These are phyloP conservation scores for Dicerorhinus sumatrensis DNA, from an alignment of 2,113 vertebrate species.

Conservation along the genomic window DNA sequence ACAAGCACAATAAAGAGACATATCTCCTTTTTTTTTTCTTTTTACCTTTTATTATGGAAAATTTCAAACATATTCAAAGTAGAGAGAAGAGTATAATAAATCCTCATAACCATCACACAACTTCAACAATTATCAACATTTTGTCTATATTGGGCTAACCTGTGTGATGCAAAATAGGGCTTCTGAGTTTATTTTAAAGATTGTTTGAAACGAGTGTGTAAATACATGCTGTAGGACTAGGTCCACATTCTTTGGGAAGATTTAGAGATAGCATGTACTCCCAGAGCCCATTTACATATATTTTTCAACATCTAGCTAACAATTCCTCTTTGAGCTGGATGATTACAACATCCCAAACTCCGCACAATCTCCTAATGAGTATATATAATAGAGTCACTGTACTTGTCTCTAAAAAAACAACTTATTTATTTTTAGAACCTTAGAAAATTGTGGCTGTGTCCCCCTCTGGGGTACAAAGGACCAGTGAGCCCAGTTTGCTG, in stretches of 20 bases:
- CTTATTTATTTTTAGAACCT: conserved; percentile 69
- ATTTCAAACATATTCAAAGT: conserved; percentile 7
- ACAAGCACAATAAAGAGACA: not conserved
- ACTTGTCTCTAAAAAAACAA: conserved; percentile 72
- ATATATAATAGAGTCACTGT: conserved; percentile 75
- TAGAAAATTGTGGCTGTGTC: conserved; percentile 63
- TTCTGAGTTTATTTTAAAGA: conserved; percentile 49
- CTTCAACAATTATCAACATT: not conserved
- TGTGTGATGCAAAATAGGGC: not conserved
- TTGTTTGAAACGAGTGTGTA: conserved; percentile 48
- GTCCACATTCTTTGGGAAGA: conserved; percentile 61
- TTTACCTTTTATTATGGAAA: not conserved
- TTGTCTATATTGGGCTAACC: conserved; percentile 14
- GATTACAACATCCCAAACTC: conserved; percentile 69
- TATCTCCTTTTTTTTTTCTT: not conserved
- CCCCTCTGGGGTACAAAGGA: conserved; percentile 66
- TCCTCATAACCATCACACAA: not conserved
- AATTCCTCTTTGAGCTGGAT: conserved; percentile 72
- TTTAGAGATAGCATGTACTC: conserved; percentile 52
- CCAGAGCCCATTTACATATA: conserved; percentile 64
- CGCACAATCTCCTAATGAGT: conserved; percentile 62
- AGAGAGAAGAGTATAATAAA: not conserved
- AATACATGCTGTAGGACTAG: conserved; percentile 49
- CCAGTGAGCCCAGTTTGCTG: conserved; percentile 57
- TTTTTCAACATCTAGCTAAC: conserved; percentile 70